Evolutionary conservation across 1,140 invertebrate genomes (phyloP).

Genomic region (Pseudomyrmex concolor): DNA sequence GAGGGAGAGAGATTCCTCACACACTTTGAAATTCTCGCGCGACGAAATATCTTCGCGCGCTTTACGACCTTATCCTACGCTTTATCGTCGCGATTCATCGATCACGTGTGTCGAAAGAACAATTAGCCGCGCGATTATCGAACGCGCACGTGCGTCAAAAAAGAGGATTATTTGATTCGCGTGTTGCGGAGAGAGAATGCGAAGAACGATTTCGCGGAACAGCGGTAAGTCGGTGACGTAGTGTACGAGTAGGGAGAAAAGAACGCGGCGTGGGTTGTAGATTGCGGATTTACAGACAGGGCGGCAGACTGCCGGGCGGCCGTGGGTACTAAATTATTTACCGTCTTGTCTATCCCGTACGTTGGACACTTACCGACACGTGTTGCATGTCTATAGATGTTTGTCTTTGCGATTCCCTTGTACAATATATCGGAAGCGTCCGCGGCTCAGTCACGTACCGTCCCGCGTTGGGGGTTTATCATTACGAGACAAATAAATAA

Average conservation of each 20-base stretch:
- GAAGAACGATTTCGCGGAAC: conserved; percentile 48
- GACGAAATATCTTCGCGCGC: background rate
- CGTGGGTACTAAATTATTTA: conserved; percentile 82
- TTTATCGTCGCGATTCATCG: conserved; percentile 2
- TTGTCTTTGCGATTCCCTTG: conserved; percentile 42
- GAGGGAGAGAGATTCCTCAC: too few species aligned
- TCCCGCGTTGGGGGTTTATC: conserved; percentile 48
- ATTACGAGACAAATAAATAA: conserved; percentile 60
- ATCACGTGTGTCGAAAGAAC: conserved; percentile 14
- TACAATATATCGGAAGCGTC: conserved; percentile 40
- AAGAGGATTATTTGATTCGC: conserved; percentile 47
- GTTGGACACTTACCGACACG: conserved; percentile 72
- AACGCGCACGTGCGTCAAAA: background rate
- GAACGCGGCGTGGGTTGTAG: conserved; percentile 26
- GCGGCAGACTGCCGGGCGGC: conserved; percentile 83
- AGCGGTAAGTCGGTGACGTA: conserved; percentile 44
- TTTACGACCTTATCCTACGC: too few species aligned
- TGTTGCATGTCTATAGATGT: conserved; percentile 71
- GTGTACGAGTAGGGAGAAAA: background rate
- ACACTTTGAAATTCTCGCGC: background rate
- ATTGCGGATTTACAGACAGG: conserved; percentile 73
- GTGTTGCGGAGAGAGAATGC: conserved; percentile 41
- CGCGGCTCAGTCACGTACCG: conserved; percentile 39
- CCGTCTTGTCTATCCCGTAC: conserved; percentile 73
- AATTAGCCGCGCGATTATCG: conserved; percentile 58